Evolutionary conservation across 2,113 vertebrate genomes (phyloP).

Genomic region (rat (Rattus norvegicus)): GRCr8 NC_086023.1:124019001-124019500

Average conservation of each 20-base stretch:
- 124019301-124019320: not conserved
- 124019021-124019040: not conserved
- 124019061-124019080: not conserved
- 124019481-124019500: not conserved
- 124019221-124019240: not conserved
- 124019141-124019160: not conserved
- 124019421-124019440: not conserved
- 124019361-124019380: not conserved
- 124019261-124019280: not conserved
- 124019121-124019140: not conserved
- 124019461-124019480: not conserved
- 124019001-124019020: not conserved
- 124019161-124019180: not conserved
- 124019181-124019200: not conserved
- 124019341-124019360: not conserved
- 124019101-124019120: conserved; percentile 15
- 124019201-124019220: not conserved
- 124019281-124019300: not conserved
- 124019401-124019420: not conserved
- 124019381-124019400: not conserved
- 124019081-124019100: not conserved
- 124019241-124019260: not conserved
- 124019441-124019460: not conserved
- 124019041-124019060: not conserved
- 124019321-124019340: not conserved